Evolutionary conservation across 2,888 invertebrate genomes (phyloP).

Genomic region (Noctua pronuba): DNA sequence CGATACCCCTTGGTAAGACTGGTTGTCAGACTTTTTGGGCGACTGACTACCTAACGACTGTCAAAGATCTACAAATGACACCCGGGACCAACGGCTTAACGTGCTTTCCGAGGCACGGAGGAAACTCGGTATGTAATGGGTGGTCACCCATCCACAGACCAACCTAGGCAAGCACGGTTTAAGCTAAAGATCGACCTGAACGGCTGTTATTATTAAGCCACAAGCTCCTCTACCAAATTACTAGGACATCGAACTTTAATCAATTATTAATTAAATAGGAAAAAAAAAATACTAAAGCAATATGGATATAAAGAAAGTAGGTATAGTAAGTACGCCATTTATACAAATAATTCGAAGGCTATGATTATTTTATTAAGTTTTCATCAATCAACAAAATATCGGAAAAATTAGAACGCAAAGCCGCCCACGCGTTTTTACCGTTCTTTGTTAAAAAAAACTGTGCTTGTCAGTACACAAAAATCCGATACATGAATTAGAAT

Average conservation of each 20-base stretch:
- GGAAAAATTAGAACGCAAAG: neutral
- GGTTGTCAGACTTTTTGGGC: too few relatives aligned
- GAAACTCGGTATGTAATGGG: too few relatives aligned
- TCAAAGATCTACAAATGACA: too few relatives aligned
- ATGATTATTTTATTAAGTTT: neutral
- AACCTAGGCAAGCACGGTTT: too few relatives aligned
- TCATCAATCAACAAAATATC: neutral
- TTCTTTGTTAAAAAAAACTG: neutral
- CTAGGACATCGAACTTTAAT: neutral
- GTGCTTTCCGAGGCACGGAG: too few relatives aligned
- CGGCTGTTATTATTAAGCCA: too few relatives aligned
- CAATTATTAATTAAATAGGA: neutral
- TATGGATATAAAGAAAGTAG: neutral
- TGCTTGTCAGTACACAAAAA: conserved; percentile 17
- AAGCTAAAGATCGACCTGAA: too few relatives aligned
- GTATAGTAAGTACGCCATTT: neutral
- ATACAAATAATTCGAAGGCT: neutral
- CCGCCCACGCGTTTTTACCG: neutral
- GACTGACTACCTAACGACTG: too few relatives aligned
- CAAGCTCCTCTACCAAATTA: too few relatives aligned
- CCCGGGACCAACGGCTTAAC: too few relatives aligned
- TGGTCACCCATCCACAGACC: too few relatives aligned
- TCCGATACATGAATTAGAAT: conserved; percentile 43
- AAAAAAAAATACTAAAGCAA: neutral
- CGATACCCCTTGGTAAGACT: too few relatives aligned